phyloP scores from a whole-genome alignment of 2,113 vertebrate species.

The Sylvicapra grimmia region DNA sequence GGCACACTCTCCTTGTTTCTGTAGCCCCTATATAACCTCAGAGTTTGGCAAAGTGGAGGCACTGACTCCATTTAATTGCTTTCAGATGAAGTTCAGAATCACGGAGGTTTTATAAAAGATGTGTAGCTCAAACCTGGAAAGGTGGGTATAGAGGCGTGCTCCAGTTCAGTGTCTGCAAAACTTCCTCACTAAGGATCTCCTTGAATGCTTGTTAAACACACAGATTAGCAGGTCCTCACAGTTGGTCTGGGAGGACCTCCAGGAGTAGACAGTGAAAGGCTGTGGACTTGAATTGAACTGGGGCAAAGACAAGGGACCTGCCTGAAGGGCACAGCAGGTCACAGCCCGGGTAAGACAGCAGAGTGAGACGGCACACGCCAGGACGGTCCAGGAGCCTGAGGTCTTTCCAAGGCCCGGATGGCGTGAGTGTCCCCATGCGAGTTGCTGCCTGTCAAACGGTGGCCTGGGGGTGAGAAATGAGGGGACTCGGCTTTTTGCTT shows the following conservation, averaged over 20 bases:
- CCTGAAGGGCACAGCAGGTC: too few relatives aligned
- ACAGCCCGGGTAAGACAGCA: accelerated
- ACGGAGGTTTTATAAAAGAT: not conserved
- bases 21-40: not conserved
- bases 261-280: not conserved
- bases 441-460: not conserved
- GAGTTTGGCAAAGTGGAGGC: not conserved
- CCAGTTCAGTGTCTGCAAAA: not conserved
- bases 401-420: not conserved
- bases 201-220: accelerated
- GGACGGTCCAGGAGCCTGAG: not conserved
- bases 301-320: not conserved
- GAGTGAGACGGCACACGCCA: accelerated
- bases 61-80: not conserved
- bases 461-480: not conserved
- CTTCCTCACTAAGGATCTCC: too few relatives aligned
- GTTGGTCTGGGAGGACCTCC: not conserved
- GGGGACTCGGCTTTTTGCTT: not conserved
- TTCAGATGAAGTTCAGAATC: not conserved
- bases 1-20: too few relatives aligned
- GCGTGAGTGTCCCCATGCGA: not conserved
- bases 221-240: too few relatives aligned
- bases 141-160: not conserved
- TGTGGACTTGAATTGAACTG: not conserved
- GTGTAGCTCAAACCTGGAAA: not conserved